Evolutionary conservation across 2,113 vertebrate species (phyloP).

Genomic region (Malurus elegans): DNA sequence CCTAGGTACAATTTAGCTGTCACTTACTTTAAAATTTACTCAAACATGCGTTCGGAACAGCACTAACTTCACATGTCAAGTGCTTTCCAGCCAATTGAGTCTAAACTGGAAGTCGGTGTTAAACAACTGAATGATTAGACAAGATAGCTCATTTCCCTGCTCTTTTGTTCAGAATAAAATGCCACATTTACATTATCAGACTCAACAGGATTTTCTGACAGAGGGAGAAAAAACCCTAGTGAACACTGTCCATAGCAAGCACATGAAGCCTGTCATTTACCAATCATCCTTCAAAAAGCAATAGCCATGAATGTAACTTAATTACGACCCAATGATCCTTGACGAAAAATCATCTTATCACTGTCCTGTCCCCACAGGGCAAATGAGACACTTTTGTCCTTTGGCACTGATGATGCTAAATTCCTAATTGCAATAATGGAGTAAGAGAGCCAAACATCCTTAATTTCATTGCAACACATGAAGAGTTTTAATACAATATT

Average conservation of each 20-base stretch:
- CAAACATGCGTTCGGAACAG: conserved; percentile 90
- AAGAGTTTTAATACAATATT: conserved; percentile 60
- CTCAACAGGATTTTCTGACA: conserved; percentile 89
- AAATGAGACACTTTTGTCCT: conserved; percentile 80
- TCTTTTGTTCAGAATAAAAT: conserved; percentile 94
- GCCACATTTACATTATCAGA: conserved; percentile 93
- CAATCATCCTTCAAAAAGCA: conserved; percentile 87
- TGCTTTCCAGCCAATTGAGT: conserved; percentile 99
- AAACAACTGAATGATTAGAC: conserved; percentile 99
- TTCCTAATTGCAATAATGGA: conserved; percentile 81
- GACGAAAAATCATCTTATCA: conserved; percentile 86
- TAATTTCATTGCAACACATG: conserved; percentile 65
- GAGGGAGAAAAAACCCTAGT: conserved; percentile 74
- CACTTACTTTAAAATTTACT: conserved; percentile 98
- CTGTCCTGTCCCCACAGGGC: conserved; percentile 80
- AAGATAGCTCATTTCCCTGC: conserved; percentile 96
- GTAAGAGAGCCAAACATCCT: conserved; percentile 72
- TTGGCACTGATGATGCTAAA: conserved; percentile 75
- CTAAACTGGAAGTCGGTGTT: conserved; percentile 89
- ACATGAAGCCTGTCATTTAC: conserved; percentile 86
- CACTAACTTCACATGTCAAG: conserved; percentile 99
- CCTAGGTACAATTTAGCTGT: conserved; percentile 99
- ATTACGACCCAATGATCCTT: conserved; percentile 87
- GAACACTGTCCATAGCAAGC: conserved; percentile 81
- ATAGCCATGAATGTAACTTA: conserved; percentile 87